These are phyloP conservation scores for Pygoscelis adeliae DNA, from an alignment of 2,113 vertebrate genomes.

Conservation along the genomic window DNA sequence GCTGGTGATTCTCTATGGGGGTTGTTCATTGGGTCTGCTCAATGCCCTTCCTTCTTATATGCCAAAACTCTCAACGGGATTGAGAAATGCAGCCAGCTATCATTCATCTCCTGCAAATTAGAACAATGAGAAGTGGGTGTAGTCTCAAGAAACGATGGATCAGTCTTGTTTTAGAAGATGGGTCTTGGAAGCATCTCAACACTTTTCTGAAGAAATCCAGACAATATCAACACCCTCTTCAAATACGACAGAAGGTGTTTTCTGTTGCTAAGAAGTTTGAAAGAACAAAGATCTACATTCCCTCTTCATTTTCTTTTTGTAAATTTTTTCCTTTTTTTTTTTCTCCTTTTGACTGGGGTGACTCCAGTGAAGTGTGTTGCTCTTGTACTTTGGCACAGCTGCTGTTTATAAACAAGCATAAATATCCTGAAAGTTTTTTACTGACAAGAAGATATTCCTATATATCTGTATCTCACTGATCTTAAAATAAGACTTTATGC, in stretches of 20 bases:
- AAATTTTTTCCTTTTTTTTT: neutral
- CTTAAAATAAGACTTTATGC: neutral
- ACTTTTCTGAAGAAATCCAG: neutral
- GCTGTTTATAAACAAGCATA: neutral
- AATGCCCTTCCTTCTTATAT: neutral
- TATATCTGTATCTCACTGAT: neutral
- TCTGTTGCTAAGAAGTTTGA: neutral
- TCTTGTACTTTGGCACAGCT: neutral
- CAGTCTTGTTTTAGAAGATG: neutral
- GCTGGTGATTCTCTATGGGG: neutral
- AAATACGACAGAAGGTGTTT: neutral
- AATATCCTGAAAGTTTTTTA: neutral
- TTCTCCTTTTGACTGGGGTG: neutral
- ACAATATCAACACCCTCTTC: neutral
- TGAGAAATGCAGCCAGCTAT: neutral
- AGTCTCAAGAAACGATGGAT: neutral
- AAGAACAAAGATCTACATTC: neutral
- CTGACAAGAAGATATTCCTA: neutral
- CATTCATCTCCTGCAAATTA: conserved; percentile 22
- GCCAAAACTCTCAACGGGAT: neutral
- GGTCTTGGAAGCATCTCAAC: neutral
- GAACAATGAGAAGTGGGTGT: neutral
- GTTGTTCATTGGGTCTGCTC: neutral
- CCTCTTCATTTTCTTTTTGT: neutral
- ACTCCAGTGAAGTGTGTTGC: neutral